These are phyloP conservation scores for Frankliniella fusca DNA, from an alignment of 2,888 invertebrate genomes.

Conservation along the genomic window DNA sequence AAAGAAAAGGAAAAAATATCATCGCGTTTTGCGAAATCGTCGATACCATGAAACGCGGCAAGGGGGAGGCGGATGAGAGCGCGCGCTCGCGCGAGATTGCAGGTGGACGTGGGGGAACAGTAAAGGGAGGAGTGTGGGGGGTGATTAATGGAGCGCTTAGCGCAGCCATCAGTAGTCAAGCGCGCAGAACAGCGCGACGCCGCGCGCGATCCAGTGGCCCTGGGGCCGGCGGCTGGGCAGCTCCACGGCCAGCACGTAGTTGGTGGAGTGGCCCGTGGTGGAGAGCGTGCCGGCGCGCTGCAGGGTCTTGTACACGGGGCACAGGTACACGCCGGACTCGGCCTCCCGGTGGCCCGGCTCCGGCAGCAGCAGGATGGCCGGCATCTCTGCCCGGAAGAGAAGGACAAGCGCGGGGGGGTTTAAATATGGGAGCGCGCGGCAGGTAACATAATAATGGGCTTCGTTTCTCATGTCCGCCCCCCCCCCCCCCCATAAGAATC, in stretches of 20 bases:
- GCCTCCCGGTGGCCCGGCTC: constrained; percentile 57
- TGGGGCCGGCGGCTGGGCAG: constrained; percentile 55
- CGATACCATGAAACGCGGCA: no score
- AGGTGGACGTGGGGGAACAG: not conserved
- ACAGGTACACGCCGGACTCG: constrained; percentile 51
- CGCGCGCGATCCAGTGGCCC: constrained; percentile 60
- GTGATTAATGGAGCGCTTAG: not conserved
- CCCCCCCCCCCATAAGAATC: no score
- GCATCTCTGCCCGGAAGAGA: constrained; percentile 55
- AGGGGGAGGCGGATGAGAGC: not conserved
- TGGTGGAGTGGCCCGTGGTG: constrained; percentile 66
- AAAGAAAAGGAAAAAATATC: no score
- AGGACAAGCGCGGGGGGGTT: no score
- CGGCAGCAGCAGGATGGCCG: constrained; percentile 65
- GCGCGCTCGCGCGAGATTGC: not conserved
- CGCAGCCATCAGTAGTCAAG: constrained; percentile 49
- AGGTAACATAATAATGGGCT: no score
- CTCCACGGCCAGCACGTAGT: constrained; percentile 61
- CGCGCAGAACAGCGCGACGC: constrained; percentile 57
- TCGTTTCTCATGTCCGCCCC: no score
- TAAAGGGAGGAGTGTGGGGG: no score
- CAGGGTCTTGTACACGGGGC: constrained; percentile 64
- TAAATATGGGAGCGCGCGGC: no score
- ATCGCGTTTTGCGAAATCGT: no score
- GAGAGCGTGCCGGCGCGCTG: constrained; percentile 60